phyloP scores from a whole-genome alignment of 2,888 invertebrate species.

The Pachydiplax longipennis region DNA sequence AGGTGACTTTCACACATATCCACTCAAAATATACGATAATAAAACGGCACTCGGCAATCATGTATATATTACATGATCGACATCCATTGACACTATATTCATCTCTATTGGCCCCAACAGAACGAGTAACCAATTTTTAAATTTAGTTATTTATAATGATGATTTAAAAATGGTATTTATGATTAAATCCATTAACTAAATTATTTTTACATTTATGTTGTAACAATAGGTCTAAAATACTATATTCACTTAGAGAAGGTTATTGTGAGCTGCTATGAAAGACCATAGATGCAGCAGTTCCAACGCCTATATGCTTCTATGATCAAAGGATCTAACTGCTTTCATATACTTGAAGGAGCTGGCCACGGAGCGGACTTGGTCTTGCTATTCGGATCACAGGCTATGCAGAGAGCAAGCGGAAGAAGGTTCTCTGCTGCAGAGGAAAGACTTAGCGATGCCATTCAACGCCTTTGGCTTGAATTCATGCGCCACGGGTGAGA shows the following conservation, averaged over 20 bases:
- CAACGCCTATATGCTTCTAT: background rate
- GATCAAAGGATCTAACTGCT: background rate
- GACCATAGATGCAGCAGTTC: too few relatives aligned
- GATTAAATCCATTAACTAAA: too few relatives aligned
- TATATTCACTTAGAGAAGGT: constrained; percentile 12
- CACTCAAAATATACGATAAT: too few relatives aligned
- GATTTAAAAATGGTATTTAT: too few relatives aligned
- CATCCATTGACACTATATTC: too few relatives aligned
- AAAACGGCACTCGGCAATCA: too few relatives aligned
- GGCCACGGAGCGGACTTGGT: constrained; percentile 73
- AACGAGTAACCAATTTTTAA: too few relatives aligned
- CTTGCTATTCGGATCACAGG: constrained; percentile 66
- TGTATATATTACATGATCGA: too few relatives aligned
- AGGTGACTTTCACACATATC: too few relatives aligned
- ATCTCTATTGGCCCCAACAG: too few relatives aligned
- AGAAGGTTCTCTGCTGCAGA: constrained; percentile 68
- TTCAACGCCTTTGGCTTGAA: constrained; percentile 64
- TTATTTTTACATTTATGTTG: too few relatives aligned
- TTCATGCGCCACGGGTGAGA: constrained; percentile 62
- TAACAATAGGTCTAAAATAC: background rate
- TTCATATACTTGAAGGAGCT: constrained; percentile 62
- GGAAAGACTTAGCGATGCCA: constrained; percentile 64
- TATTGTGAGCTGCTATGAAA: background rate
- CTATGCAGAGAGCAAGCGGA: constrained; percentile 72
- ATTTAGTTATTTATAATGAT: too few relatives aligned